Evolutionary conservation across 2,113 vertebrate genomes (phyloP), one percentile per base, ranked within the genome.

Genomic region (Clupea harengus): DNA sequence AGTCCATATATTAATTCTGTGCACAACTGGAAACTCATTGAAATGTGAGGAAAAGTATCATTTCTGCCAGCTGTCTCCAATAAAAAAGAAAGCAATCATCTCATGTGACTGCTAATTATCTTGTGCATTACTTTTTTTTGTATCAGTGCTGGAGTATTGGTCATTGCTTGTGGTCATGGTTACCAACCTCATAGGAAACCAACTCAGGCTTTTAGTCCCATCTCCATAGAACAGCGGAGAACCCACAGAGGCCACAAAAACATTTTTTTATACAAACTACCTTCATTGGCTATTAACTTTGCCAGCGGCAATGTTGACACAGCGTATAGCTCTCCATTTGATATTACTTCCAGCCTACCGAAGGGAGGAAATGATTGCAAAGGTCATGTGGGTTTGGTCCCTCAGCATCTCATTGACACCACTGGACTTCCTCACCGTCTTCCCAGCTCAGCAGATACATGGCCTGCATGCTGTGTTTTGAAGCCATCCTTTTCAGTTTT

Each of bases 1-100:
- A 49, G 50, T 25, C 45, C 47, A 81, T 84, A 86, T 90, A 86
- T 89, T 90, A 89, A 91, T 90, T 91, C 80, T 10, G 80, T 75
- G 84, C 86, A 89, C 88, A 89, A 90, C 85, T 83, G 72, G 81
- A 85, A 86, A 92, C 91, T 87, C 80, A 87, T 83, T 86, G 83
- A 87, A 87, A 90, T 86, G 83, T 86, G 86, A 90, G 84, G 54
- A 83, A 90, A 90, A 86, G 84, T 11, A 87, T 90, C 84, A 89
- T 89, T 89, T 90, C 85, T 87, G 86, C 85, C 89, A 90, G 87
- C 84, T 88, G 89, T 85, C 49, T 87, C 81, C 87, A 90, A 88
- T 89, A 91, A 91, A 89, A 75, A 83, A 39, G 25, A 88, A 90
- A 82, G 60, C 82, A 86, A 90, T 91, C 86, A 89, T 89, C 86